These are phyloP conservation scores for Bagarius yarrelli DNA, from an alignment of 2,113 vertebrate species.

Conservation along the genomic window DNA sequence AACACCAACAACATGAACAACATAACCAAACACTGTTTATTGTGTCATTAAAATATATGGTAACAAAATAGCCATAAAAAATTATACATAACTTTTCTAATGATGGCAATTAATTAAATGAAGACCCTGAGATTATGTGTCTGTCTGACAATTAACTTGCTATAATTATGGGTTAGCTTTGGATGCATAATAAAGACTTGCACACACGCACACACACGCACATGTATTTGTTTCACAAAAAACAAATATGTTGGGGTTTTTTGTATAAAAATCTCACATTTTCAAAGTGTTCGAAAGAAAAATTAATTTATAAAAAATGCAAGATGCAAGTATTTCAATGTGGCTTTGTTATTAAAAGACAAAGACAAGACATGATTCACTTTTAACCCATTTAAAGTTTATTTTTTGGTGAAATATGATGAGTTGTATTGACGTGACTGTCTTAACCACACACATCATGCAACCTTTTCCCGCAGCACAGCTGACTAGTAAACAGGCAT, in stretches of 20 bases:
- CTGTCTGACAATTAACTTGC: background rate
- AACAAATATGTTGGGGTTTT: too few relatives aligned
- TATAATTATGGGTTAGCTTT: background rate
- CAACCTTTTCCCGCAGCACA: background rate
- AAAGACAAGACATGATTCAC: too few relatives aligned
- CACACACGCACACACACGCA: too few relatives aligned
- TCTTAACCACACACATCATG: background rate
- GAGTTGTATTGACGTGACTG: background rate
- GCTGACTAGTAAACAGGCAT: background rate
- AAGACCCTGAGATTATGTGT: background rate
- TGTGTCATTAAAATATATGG: too few relatives aligned
- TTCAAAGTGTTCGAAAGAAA: background rate
- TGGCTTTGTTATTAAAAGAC: background rate
- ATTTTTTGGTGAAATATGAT: background rate
- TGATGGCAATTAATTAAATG: background rate
- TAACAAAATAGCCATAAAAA: background rate
- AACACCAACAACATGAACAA: background rate
- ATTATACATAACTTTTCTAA: background rate
- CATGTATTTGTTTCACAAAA: too few relatives aligned
- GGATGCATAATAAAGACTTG: background rate
- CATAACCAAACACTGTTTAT: background rate
- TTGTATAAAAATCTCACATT: background rate
- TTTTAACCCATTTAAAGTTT: background rate
- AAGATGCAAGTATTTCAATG: background rate
- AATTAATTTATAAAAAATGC: background rate